These are phyloP conservation scores for Panagrolaimus sp. DNA, from an alignment of 1,140 invertebrate genomes.

Conservation along the genomic window DNA sequence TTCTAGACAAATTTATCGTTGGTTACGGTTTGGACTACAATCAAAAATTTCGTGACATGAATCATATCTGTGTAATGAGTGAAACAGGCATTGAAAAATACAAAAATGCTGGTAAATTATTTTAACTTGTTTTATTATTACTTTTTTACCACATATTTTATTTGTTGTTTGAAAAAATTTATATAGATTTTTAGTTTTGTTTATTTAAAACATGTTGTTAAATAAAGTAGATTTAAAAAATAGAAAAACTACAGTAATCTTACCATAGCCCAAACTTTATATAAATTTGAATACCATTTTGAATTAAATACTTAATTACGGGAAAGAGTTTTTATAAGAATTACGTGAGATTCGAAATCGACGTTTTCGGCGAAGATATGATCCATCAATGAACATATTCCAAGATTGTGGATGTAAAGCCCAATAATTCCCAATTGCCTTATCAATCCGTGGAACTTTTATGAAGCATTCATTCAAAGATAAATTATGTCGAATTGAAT, in stretches of 20 bases:
- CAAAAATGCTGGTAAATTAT: constrained; percentile 35
- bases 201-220: background rate
- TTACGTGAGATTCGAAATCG: constrained; percentile 64
- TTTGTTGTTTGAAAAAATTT: constrained; percentile 3
- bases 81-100: constrained; percentile 65
- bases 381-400: constrained; percentile 93
- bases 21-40: constrained; percentile 70
- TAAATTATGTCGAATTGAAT: constrained; percentile 90
- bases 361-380: constrained; percentile 78
- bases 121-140: constrained; percentile 4
- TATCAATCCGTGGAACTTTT: constrained; percentile 80
- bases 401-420: constrained; percentile 73
- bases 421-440: constrained; percentile 89
- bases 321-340: too few relatives aligned
- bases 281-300: too few relatives aligned
- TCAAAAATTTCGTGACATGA: constrained; percentile 68
- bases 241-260: background rate
- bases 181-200: background rate
- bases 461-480: constrained; percentile 94
- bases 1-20: constrained; percentile 64
- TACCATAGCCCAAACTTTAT: background rate
- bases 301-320: too few relatives aligned
- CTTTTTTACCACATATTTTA: background rate
- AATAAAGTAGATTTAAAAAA: background rate
- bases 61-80: constrained; percentile 66